These are phyloP conservation scores for Polylopha cassiicola DNA, from an alignment of 2,888 invertebrate species.

Conservation along the genomic window DNA sequence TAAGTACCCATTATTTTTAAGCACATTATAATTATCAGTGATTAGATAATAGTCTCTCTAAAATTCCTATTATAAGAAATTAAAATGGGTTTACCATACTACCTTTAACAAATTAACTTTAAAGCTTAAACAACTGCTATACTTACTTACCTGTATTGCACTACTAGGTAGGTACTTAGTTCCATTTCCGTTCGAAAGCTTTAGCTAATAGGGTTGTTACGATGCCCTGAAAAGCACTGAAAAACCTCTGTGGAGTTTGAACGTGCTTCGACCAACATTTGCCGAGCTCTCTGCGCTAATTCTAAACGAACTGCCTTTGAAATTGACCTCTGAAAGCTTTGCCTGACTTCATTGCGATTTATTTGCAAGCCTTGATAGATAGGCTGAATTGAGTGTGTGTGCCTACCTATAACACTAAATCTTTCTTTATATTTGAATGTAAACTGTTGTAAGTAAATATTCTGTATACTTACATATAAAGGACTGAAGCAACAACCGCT, in stretches of 20 bases:
- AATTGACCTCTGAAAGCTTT: slow-evolving; percentile 25
- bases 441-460: too few species aligned
- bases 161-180: slow-evolving; percentile 24
- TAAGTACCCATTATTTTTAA: too few species aligned
- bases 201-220: slow-evolving; percentile 15
- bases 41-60: too few species aligned
- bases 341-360: slow-evolving; percentile 11
- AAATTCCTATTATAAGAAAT: too few species aligned
- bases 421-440: too few species aligned
- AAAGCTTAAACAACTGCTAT: too few species aligned
- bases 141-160: slow-evolving; percentile 23
- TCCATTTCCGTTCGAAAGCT: slow-evolving; percentile 11
- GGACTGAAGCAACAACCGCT: too few species aligned
- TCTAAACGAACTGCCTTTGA: slow-evolving; percentile 23
- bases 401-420: too few species aligned
- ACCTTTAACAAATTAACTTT: too few species aligned
- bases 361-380: slow-evolving; percentile 8
- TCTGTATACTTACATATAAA: too few species aligned
- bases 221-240: slow-evolving; percentile 19
- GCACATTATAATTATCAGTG: too few species aligned
- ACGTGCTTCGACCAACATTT: slow-evolving; percentile 30
- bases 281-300: slow-evolving; percentile 31
- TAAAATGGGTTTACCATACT: too few species aligned
- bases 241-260: slow-evolving; percentile 18
- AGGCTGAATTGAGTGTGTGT: neutral